phyloP scores from a whole-genome alignment of 1,140 invertebrate species.

The Paramacrobiotus metropolitanus region DNA sequence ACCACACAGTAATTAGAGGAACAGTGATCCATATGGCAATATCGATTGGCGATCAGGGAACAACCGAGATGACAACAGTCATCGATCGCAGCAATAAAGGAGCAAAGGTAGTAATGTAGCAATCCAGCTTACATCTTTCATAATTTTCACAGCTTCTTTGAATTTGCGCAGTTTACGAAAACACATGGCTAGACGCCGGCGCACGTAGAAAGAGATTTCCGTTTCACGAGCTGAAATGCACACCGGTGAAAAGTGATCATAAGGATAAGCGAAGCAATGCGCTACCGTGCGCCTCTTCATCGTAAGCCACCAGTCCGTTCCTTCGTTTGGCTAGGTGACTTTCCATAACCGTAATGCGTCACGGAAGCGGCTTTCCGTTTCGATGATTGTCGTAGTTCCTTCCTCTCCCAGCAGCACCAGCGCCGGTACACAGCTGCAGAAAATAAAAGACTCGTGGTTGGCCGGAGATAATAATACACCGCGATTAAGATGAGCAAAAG shows the following conservation, averaged over 20 bases:
- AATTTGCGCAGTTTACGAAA: slow-evolving; percentile 63
- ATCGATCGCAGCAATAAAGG: too few relatives aligned
- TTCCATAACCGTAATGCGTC: slow-evolving; percentile 49
- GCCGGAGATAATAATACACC: too few relatives aligned
- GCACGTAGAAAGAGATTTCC: slow-evolving; percentile 87
- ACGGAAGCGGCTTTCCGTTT: slow-evolving; percentile 23
- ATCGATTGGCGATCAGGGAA: too few relatives aligned
- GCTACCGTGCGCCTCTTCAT: slow-evolving; percentile 55
- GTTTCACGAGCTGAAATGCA: slow-evolving; percentile 32
- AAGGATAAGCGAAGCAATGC: slow-evolving; percentile 9
- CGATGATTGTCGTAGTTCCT: slow-evolving; percentile 67
- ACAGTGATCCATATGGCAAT: background rate
- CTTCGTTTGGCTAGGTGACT: slow-evolving; percentile 63
- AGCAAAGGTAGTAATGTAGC: too few relatives aligned
- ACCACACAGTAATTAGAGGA: slow-evolving; percentile 5
- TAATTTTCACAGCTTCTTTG: slow-evolving; percentile 88
- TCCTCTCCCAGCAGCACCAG: slow-evolving; percentile 88
- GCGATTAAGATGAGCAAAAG: too few relatives aligned
- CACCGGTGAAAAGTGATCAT: too few relatives aligned
- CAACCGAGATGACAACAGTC: too few relatives aligned
- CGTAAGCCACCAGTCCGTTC: slow-evolving; percentile 48
- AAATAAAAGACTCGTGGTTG: background rate
- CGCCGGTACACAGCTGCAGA: slow-evolving; percentile 49
- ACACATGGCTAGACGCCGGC: slow-evolving; percentile 84
- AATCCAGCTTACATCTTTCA: slow-evolving; percentile 59